Evolutionary conservation across 92 coral and sea anemone species (phyloP).

Genomic region (Pocillopora grandis): DNA sequence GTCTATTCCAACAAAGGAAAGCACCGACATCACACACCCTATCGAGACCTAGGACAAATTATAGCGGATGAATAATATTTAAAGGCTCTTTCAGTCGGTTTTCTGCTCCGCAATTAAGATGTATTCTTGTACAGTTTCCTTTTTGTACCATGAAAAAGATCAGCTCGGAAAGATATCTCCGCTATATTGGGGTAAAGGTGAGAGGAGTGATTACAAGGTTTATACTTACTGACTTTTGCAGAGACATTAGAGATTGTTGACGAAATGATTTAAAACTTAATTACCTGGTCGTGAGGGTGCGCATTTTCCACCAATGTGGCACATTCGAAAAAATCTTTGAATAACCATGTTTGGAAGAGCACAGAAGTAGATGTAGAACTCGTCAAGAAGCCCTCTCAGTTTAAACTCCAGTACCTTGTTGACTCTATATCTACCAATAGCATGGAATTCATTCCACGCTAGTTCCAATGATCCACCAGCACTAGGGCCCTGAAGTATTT

Average conservation of each 20-base stretch:
- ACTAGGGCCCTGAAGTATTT: neutral
- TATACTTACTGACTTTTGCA: too few species aligned
- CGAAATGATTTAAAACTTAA: neutral
- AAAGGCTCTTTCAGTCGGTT: too few species aligned
- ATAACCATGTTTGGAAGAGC: conserved; percentile 36
- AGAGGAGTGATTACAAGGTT: too few species aligned
- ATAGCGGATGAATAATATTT: neutral
- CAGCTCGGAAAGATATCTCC: too few species aligned
- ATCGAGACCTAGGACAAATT: neutral
- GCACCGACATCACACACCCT: conserved; percentile 45
- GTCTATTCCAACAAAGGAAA: conserved; percentile 39
- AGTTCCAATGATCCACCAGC: conserved; percentile 29
- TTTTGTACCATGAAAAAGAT: too few species aligned
- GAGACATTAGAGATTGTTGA: too few species aligned
- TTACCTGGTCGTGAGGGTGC: conserved; percentile 34
- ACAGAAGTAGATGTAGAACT: conserved; percentile 53
- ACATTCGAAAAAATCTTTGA: conserved; percentile 36
- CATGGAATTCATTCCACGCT: conserved; percentile 29
- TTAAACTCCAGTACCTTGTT: conserved; percentile 15
- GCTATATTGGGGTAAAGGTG: too few species aligned
- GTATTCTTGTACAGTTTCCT: too few species aligned
- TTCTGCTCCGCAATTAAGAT: too few species aligned
- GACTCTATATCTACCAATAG: conserved; percentile 35
- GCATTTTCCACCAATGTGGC: conserved; percentile 37
- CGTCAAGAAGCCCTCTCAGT: conserved; percentile 41